Evolutionary conservation across 2,888 invertebrate genomes (phyloP), one percentile per base, ranked within the genome.

Genomic region (Trachelus tabidus): DNA sequence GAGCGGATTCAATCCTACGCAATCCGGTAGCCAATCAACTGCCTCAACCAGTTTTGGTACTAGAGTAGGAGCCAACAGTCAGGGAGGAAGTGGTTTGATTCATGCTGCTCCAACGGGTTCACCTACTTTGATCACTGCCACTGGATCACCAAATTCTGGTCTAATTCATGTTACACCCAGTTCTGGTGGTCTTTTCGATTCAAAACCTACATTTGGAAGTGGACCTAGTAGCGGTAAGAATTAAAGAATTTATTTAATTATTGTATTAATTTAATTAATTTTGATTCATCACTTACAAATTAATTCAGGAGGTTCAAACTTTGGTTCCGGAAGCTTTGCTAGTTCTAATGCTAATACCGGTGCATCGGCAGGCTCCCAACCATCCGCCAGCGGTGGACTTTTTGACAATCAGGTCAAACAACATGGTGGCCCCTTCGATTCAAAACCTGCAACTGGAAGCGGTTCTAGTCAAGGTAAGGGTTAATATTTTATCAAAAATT

Each of bases 31-130:
- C 12, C 73, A 33, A 12, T 74, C 75, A 30, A 78, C 76, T 4
- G 68, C 76, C 75, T 31, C 40, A 9, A 80, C 78, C 12, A 78
- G 37, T 34, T 80, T 80, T 69, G 81, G 83, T n/a, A 80, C 37
- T 37, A 31, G 75, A 12, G 37, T 34, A 37, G 37, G 33, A 34
- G 23, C 75, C 34, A 74, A 69, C 15, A 56, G 31, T 33, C 75
- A 34, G 34, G 35, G 69, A 34, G 78, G 71, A 71, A 75, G 56
- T 56, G 78, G 78, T 34, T 73, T 77, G n/a, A 56, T 73, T n/a
- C 68, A 74, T 40, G 73, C 0, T n/a, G 40, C 69, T 34, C 69
- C 40, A 30, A 33, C 69, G 3, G 56, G 71, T 68, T 34, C 31
- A 30, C 34, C 78, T n/a, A 40, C 73, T n/a, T 73, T n/a, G 11